These are phyloP conservation scores for Hexactinellida sp. DNA, from an alignment of 37 sponge, comb jelly and placozoan species.

Conservation along the genomic window DNA sequence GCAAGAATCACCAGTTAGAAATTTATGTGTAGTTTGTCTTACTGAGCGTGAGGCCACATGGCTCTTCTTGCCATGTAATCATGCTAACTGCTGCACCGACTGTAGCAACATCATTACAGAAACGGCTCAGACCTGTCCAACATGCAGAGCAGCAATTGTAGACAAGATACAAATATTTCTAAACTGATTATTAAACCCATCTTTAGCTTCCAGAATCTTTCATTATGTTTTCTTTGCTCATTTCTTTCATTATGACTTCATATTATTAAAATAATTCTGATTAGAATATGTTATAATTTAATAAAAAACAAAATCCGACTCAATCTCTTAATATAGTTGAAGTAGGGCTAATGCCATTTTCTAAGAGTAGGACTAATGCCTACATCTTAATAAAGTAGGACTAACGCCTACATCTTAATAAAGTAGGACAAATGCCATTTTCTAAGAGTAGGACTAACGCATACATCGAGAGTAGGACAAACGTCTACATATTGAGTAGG, in stretches of 20 bases:
- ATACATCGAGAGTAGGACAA: no score
- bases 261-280: background rate
- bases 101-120: background rate
- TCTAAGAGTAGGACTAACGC: no score
- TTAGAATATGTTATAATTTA: background rate
- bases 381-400: no score
- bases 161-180: background rate
- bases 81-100: no score
- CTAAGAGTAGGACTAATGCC: no score
- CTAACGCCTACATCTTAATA: no score
- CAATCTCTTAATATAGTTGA: no score
- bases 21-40: background rate
- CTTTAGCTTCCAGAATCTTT: background rate
- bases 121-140: background rate
- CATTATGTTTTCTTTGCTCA: background rate
- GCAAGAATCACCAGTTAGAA: constrained; percentile 9
- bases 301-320: background rate
- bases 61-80: background rate
- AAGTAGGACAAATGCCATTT: no score
- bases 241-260: background rate
- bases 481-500: no score
- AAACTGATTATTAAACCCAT: background rate
- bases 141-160: background rate
- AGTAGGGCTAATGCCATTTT: no score
- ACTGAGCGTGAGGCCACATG: background rate